Evolutionary conservation across 23 tunicate genomes (phyloP).

Genomic region (Ciona savignyi): DNA sequence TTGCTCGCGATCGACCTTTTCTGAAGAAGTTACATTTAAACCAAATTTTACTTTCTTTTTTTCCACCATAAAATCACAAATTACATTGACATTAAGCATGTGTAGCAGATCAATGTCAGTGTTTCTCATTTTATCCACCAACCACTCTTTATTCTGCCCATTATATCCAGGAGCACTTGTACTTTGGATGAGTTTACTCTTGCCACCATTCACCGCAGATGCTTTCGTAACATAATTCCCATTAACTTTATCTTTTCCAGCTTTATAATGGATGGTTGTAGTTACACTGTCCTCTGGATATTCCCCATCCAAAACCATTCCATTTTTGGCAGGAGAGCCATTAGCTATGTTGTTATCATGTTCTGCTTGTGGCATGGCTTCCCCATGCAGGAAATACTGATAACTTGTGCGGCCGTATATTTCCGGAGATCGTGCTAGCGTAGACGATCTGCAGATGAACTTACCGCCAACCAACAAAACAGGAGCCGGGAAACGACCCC

Average conservation of each 20-base stretch:
- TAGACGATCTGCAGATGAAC: constrained; percentile 82
- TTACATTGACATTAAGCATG: constrained; percentile 50
- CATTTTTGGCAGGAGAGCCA: background rate
- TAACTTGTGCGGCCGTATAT: constrained; percentile 46
- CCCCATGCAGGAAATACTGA: constrained; percentile 20
- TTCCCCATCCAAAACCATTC: no score
- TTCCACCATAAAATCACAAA: constrained; percentile 92
- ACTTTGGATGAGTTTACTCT: background rate
- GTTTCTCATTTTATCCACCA: constrained; percentile 78
- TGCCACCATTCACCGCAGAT: background rate
- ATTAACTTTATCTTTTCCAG: background rate
- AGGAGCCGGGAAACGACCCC: constrained; percentile 83
- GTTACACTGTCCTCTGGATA: background rate
- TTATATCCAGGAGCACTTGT: background rate
- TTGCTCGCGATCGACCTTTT: constrained; percentile 56
- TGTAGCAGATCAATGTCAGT: constrained; percentile 56
- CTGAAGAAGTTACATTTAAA: constrained; percentile 84
- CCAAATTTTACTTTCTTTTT: constrained; percentile 81
- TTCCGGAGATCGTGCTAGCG: constrained; percentile 83
- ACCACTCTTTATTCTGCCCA: constrained; percentile 53
- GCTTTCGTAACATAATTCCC: constrained; percentile 4
- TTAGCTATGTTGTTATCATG: background rate
- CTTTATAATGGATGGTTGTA: background rate
- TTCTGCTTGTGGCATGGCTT: background rate
- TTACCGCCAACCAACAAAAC: constrained; percentile 62